Percentiles rank a stretch among this genome's conserved stretches.
phyloP scores from a whole-genome alignment of 2,888 invertebrate species.

The Cotesia congregata region DNA sequence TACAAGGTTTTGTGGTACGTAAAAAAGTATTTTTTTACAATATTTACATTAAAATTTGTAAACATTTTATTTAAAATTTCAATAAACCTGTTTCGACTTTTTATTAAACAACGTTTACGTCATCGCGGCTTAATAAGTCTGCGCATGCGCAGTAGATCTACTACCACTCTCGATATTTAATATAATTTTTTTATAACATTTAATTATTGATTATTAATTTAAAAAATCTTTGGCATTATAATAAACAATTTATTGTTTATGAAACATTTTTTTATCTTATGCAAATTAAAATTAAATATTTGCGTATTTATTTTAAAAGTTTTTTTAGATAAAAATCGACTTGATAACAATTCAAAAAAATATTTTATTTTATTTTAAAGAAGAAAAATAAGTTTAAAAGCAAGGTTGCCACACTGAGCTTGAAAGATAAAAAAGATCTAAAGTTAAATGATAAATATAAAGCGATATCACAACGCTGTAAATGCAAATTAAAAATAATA shows the following conservation, averaged over 20 bases:
- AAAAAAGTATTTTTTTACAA: not conserved
- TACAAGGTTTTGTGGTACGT: not conserved
- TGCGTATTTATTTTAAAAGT: no score
- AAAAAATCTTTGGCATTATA: no score
- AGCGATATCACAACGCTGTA: not conserved
- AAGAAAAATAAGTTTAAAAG: not conserved
- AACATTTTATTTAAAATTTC: not conserved
- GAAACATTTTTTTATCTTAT: no score
- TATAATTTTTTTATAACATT: not conserved
- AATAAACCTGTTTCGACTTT: constrained; percentile 5
- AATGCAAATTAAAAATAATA: constrained; percentile 9
- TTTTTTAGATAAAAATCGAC: not conserved
- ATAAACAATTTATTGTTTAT: no score
- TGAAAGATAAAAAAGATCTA: not conserved
- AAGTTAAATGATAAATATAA: constrained; percentile 4
- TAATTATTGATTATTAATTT: no score
- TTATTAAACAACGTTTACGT: not conserved
- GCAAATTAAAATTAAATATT: no score
- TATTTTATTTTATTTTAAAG: not conserved
- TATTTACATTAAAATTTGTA: not conserved
- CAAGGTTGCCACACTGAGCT: not conserved
- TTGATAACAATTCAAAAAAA: not conserved
- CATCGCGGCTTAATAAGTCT: not conserved
- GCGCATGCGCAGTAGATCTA: not conserved
- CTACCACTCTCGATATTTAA: not conserved